A percentile compares a stretch with the other conserved stretches of the same genome.
phyloP scores from a whole-genome alignment of 2,888 invertebrate genomes.

The Tethea ocularis region DNA sequence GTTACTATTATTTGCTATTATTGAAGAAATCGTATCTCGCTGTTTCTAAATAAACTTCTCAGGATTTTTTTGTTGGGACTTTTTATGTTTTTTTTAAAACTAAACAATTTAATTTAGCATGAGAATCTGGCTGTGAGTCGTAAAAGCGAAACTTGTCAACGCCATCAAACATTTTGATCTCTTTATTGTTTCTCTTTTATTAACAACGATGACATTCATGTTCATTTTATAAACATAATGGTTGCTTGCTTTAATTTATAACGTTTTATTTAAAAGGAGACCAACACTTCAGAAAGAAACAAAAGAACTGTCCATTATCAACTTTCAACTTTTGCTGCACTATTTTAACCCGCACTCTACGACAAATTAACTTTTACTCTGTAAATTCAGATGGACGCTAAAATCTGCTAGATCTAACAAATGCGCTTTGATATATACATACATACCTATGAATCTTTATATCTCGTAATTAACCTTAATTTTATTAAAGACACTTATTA shows the following conservation, averaged over 20 bases:
- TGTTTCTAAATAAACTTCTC: too few species aligned
- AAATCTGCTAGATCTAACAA: neutral
- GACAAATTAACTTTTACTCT: neutral
- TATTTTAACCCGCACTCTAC: neutral
- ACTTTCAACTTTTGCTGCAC: neutral
- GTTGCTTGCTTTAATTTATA: neutral
- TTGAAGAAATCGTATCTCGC: too few species aligned
- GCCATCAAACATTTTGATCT: conserved; percentile 1
- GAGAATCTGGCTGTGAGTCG: neutral
- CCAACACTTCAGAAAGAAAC: neutral
- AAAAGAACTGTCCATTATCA: neutral
- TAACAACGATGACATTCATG: neutral
- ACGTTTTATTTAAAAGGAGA: neutral
- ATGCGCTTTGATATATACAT: neutral
- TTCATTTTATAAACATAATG: neutral
- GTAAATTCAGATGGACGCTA: neutral
- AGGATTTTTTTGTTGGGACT: neutral
- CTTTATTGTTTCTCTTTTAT: conserved; percentile 2
- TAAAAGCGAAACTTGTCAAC: conserved; percentile 5
- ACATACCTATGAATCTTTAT: neutral
- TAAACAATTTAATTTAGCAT: neutral
- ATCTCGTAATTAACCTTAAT: neutral
- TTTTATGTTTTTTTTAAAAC: neutral
- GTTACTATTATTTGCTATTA: too few species aligned
- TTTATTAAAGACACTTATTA: neutral